Percentiles rank a stretch among this genome's conserved stretches.
phyloP scores from a whole-genome alignment of 2,113 vertebrate species.

The Thalassoma bifasciatum region DNA sequence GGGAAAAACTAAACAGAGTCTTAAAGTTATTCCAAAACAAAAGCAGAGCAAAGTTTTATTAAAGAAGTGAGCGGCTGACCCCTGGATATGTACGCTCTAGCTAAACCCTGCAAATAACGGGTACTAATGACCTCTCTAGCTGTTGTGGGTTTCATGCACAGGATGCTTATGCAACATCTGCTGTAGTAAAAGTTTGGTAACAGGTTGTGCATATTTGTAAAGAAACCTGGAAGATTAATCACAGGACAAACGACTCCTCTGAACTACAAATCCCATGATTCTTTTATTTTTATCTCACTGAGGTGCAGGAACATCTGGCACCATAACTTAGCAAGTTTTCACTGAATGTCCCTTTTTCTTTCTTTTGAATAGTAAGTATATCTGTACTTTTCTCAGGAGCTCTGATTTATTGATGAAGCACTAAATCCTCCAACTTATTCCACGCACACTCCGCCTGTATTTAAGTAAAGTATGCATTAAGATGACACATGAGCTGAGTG shows the following conservation, averaged over 20 bases:
- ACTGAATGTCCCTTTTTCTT: not conserved
- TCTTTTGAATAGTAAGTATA: no score
- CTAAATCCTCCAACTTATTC: not conserved
- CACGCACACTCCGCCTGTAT: slow-evolving; percentile 3
- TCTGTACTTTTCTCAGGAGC: not conserved
- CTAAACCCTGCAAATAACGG: slow-evolving; percentile 5
- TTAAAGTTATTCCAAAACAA: not conserved
- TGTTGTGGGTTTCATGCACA: not conserved
- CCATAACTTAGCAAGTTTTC: not conserved
- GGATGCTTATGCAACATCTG: slow-evolving; percentile 5
- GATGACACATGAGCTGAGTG: slow-evolving; percentile 9
- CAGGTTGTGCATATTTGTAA: slow-evolving; percentile 38
- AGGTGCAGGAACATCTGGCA: slow-evolving; percentile 19
- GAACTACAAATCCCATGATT: slow-evolving; percentile 11
- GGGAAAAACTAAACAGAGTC: not conserved
- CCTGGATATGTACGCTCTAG: not conserved
- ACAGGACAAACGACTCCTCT: not conserved
- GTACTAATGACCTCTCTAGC: not conserved
- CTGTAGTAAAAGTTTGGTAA: slow-evolving; percentile 18
- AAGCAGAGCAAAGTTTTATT: not conserved
- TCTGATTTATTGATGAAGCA: slow-evolving; percentile 22
- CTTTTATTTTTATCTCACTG: slow-evolving; percentile 11
- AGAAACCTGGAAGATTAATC: slow-evolving; percentile 23
- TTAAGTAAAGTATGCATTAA: not conserved
- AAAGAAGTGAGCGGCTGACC: not conserved